Evolutionary conservation across 2,797 vertebrate species (phyloP).

Genomic region (Myoxocephalus aenaeus): DNA sequence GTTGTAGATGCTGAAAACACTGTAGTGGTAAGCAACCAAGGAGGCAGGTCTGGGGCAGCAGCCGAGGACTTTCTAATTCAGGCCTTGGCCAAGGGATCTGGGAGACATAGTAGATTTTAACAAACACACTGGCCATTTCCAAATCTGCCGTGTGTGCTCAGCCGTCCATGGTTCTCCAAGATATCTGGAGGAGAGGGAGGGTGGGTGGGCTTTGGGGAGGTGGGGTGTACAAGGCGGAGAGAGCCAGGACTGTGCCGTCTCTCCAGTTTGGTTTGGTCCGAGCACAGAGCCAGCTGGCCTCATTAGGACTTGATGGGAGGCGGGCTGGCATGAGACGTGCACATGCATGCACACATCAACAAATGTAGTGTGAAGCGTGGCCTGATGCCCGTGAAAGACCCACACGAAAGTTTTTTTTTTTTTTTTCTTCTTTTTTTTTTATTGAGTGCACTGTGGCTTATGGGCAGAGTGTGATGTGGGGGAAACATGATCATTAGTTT

Average conservation of each 20-base stretch:
- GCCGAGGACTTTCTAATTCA: conserved; percentile 75
- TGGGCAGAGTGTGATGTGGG: conserved; percentile 66
- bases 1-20: conserved; percentile 76
- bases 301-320: conserved; percentile 85
- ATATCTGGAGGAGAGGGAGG: conserved; percentile 78
- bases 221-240: conserved; percentile 75
- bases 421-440: conserved; percentile 45
- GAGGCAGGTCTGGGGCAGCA: conserved; percentile 73
- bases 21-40: conserved; percentile 70
- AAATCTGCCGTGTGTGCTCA: conserved; percentile 80
- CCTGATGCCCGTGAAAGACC: conserved; percentile 82
- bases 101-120: conserved; percentile 79
- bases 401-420: conserved; percentile 71
- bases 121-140: conserved; percentile 82
- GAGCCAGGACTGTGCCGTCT: conserved; percentile 81
- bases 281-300: conserved; percentile 85
- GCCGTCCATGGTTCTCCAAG: conserved; percentile 80
- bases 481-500: conserved; percentile 80
- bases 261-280: conserved; percentile 84
- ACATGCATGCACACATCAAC: conserved; percentile 85
- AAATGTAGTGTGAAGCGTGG: conserved; percentile 86
- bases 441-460: conserved; percentile 62
- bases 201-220: conserved; percentile 72
- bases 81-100: conserved; percentile 73
- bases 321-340: conserved; percentile 84